Base-by-base conservation (phyloP, 2,797 vertebrate genomes). In the Rhinogobio ventralis region DNA sequence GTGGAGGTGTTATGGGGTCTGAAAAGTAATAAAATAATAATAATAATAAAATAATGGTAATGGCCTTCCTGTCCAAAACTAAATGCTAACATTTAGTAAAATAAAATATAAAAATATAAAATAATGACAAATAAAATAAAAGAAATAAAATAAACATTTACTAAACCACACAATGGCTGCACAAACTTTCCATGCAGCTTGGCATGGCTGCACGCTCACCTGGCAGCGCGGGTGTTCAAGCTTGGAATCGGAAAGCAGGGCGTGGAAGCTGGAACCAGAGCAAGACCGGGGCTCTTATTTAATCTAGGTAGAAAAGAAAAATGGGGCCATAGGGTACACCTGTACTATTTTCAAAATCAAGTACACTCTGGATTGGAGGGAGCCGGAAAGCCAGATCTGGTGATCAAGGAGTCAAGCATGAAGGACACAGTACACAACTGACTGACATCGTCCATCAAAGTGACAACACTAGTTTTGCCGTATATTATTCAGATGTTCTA, bases 251-350 rank as follows among this genome's bases (percentile, higher is more conserved):
- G 89, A 92, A 91, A 92, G 90, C 91, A 89, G 90, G 90, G 91
- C 91, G 92, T 92, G 92, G 74, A 88, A 83, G 77, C 81, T 87
- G 79, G 68, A 89, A 81, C 67, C 60, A 42, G 69, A 79, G 74
- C 71, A 75, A 85, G 83, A 89, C 79, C 84, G 55, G 74, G 86
- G 60, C 66, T 86, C 82, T 85, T 80, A 85, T 89, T 89, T 86
- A 84, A 79, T 83, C 77, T 71, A 62, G 92, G 93, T 93, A 94
- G 93, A 94, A 95, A 94, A 95, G 93, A 95, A 92, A 95, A 95
- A 94, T 92, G 90, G 94, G 92, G 94, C 94, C 94, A 96, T 92
- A 93, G 91, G 94, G 94, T 94, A 94, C 94, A 94, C 91, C 93
- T 95, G 94, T 93, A 94, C 93, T 93, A 95, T 93, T 95, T 91